These are phyloP conservation scores for Nibea albiflora DNA, from an alignment of 2,113 vertebrate genomes.

Conservation along the genomic window DNA sequence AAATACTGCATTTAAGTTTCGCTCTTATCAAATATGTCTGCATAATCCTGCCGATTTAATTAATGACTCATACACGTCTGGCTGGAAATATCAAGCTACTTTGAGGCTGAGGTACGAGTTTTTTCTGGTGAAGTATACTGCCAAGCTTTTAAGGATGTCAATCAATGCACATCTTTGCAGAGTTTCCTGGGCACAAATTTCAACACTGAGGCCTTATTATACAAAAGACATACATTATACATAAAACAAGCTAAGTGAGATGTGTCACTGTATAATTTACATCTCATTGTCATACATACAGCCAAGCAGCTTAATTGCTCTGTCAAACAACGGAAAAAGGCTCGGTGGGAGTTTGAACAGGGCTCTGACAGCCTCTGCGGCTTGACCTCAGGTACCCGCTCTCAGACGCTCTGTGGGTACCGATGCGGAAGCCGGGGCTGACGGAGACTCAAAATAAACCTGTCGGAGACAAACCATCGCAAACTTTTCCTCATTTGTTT, in stretches of 20 bases:
- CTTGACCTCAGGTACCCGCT: slow-evolving; percentile 51
- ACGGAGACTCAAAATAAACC: slow-evolving; percentile 52
- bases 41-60: slow-evolving; percentile 60
- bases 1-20: slow-evolving; percentile 45
- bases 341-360: slow-evolving; percentile 55
- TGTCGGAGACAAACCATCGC: slow-evolving; percentile 15
- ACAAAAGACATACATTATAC: slow-evolving; percentile 55
- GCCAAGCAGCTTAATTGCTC: slow-evolving; percentile 72
- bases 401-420: slow-evolving; percentile 13
- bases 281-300: slow-evolving; percentile 71
- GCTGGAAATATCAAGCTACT: slow-evolving; percentile 19
- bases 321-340: slow-evolving; percentile 60
- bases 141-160: slow-evolving; percentile 44
- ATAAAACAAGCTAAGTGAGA: slow-evolving; percentile 63
- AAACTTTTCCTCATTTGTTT: slow-evolving; percentile 62
- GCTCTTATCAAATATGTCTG: slow-evolving; percentile 46
- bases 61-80: slow-evolving; percentile 55
- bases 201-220: slow-evolving; percentile 32
- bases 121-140: slow-evolving; percentile 46
- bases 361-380: slow-evolving; percentile 43
- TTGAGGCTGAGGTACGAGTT: slow-evolving; percentile 25
- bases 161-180: slow-evolving; percentile 9
- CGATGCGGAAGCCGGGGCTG: slow-evolving; percentile 33
- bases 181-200: slow-evolving; percentile 29
- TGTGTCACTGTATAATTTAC: slow-evolving; percentile 71